Conservation (phyloP, 2,113 vertebrate genomes). For the Tretioscincus oriximinensis region DNA sequence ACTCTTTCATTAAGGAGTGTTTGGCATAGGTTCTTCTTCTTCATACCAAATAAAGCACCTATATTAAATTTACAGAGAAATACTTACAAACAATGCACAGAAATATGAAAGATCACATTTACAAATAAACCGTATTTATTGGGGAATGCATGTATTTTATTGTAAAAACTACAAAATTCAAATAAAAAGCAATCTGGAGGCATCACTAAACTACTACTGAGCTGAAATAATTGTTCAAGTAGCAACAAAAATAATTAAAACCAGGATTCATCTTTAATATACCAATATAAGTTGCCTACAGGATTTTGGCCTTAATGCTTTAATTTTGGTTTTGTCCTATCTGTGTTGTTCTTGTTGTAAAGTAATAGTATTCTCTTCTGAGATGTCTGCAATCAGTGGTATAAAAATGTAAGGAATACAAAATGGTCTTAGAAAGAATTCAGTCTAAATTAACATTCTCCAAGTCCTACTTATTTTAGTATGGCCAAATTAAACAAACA, state of each 20-base stretch:
- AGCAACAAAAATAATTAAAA: constrained; percentile 18
- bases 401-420: too few relatives aligned
- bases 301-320: too few relatives aligned
- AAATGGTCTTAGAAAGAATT: background rate
- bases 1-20: constrained; percentile 6
- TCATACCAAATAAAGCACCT: background rate
- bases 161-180: background rate
- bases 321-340: too few relatives aligned
- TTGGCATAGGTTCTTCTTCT: background rate
- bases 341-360: too few relatives aligned
- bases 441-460: background rate
- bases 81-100: background rate
- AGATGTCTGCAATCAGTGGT: too few relatives aligned
- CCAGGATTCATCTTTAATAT: background rate
- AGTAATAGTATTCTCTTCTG: too few relatives aligned
- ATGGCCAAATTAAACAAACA: background rate
- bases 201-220: background rate
- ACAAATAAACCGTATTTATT: background rate
- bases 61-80: background rate
- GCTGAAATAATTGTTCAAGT: constrained; percentile 11
- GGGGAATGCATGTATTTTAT: constrained; percentile 8
- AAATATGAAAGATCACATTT: background rate
- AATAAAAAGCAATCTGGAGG: background rate
- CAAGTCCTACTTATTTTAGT: background rate
- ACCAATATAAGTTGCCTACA: too few relatives aligned